These are phyloP conservation scores for Drosophila subsilvestris DNA, from an alignment of 2,888 invertebrate genomes.

Conservation along the genomic window DNA sequence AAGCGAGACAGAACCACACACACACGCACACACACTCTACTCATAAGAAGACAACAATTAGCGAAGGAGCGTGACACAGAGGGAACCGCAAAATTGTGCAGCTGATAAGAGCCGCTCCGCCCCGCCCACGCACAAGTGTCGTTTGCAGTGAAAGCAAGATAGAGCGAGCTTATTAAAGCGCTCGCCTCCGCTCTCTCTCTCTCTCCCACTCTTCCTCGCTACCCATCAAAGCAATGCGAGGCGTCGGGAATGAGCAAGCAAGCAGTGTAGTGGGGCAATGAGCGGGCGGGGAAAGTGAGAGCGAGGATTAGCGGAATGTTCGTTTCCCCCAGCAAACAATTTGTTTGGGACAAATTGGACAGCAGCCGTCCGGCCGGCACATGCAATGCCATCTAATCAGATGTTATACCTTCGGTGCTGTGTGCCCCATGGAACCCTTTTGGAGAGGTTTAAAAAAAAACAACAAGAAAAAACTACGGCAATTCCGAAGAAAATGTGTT, in stretches of 20 bases:
- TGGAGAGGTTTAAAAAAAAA: slow-evolving; percentile 19
- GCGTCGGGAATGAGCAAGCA: not conserved
- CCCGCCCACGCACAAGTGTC: slow-evolving; percentile 10
- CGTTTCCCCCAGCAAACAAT: slow-evolving; percentile 25
- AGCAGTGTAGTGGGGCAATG: not conserved
- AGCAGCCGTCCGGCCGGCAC: not conserved
- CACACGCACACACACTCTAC: no score
- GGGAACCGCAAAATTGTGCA: slow-evolving; percentile 13
- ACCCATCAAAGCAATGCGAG: not conserved
- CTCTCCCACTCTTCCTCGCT: not conserved
- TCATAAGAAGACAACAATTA: not conserved
- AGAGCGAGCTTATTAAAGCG: not conserved
- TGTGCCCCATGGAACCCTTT: slow-evolving; percentile 27
- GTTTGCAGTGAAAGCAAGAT: slow-evolving; percentile 2
- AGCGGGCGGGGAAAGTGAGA: not conserved
- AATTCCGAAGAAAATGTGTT: slow-evolving; percentile 47
- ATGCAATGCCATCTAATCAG: slow-evolving; percentile 40
- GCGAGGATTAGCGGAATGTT: slow-evolving; percentile 5
- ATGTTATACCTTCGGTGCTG: slow-evolving; percentile 29
- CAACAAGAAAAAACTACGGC: slow-evolving; percentile 17
- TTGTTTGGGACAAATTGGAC: slow-evolving; percentile 31
- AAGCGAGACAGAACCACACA: no score
- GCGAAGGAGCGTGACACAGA: slow-evolving; percentile 1
- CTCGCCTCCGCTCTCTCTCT: not conserved
- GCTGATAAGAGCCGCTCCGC: not conserved